A percentile compares a stretch with the other conserved stretches of the same genome.
These are phyloP conservation scores for Melanogrammus aeglefinus DNA, from an alignment of 2,797 vertebrate genomes.

Conservation along the genomic window DNA sequence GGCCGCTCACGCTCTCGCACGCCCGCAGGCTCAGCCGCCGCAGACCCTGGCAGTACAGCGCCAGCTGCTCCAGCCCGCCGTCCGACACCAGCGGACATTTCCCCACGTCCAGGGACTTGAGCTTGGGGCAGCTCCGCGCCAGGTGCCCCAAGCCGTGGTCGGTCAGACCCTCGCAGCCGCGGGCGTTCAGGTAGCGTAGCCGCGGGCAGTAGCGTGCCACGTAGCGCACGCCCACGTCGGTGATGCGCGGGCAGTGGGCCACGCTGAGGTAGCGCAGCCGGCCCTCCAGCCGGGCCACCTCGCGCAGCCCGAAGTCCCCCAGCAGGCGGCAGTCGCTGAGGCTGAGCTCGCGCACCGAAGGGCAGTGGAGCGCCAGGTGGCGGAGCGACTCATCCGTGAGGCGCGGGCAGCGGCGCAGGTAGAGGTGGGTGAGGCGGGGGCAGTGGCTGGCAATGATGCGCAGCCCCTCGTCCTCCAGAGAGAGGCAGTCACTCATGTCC, in stretches of 20 bases:
- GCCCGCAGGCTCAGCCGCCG: constrained; percentile 93
- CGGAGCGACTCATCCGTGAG: constrained; percentile 93
- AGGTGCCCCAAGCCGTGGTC: constrained; percentile 94
- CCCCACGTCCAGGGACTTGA: constrained; percentile 93
- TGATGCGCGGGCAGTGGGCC: constrained; percentile 94
- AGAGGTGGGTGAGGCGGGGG: constrained; percentile 93
- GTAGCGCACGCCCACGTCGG: constrained; percentile 95
- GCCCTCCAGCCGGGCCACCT: constrained; percentile 92
- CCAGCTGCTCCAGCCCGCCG: constrained; percentile 90
- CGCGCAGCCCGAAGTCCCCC: constrained; percentile 92
- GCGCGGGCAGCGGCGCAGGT: constrained; percentile 89
- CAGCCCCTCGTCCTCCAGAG: constrained; percentile 94
- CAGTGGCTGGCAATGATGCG: constrained; percentile 95
- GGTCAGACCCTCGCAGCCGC: constrained; percentile 92
- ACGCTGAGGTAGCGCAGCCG: constrained; percentile 94
- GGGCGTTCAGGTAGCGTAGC: constrained; percentile 76
- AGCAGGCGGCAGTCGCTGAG: constrained; percentile 94
- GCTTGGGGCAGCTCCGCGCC: constrained; percentile 92
- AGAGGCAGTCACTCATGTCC: constrained; percentile 99
- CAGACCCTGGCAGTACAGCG: constrained; percentile 91
- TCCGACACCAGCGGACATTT: constrained; percentile 97
- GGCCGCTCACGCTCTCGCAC: constrained; percentile 91
- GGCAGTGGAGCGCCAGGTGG: constrained; percentile 93
- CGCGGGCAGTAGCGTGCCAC: constrained; percentile 94
- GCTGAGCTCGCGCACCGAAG: constrained; percentile 87